These are phyloP conservation scores for Babyrousa celebensis DNA, from an alignment of 2,797 vertebrate species.

Conservation along the genomic window DNA sequence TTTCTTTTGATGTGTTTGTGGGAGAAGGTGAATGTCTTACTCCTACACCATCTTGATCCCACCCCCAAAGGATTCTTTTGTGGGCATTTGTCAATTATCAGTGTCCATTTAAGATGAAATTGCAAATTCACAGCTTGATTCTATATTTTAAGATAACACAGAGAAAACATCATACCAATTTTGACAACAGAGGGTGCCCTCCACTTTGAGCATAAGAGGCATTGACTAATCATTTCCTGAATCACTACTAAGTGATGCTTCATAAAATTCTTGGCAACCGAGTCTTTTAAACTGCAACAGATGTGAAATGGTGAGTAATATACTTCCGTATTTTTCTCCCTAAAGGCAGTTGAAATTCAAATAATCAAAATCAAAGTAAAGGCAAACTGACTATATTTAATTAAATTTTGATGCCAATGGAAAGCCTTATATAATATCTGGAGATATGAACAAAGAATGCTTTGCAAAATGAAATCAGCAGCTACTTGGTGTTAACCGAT, in stretches of 20 bases:
- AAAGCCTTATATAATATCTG: slow-evolving; percentile 79
- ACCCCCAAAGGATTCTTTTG: not conserved
- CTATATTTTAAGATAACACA: slow-evolving; percentile 42
- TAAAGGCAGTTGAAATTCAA: slow-evolving; percentile 85
- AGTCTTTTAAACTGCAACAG: slow-evolving; percentile 87
- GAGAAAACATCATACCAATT: slow-evolving; percentile 65
- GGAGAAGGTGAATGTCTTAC: too few relatives aligned
- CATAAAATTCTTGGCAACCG: slow-evolving; percentile 87
- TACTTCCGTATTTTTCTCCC: slow-evolving; percentile 84
- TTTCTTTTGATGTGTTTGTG: too few relatives aligned
- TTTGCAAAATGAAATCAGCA: slow-evolving; percentile 75
- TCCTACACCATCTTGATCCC: too few relatives aligned
- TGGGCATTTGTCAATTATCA: not conserved
- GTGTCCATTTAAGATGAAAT: slow-evolving; percentile 5
- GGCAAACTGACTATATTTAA: slow-evolving; percentile 81
- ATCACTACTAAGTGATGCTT: slow-evolving; percentile 87
- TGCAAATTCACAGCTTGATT: slow-evolving; percentile 34
- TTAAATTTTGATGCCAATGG: slow-evolving; percentile 78
- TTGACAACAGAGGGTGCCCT: slow-evolving; percentile 81
- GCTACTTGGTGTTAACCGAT: slow-evolving; percentile 58
- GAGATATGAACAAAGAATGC: slow-evolving; percentile 73
- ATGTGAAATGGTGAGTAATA: slow-evolving; percentile 87
- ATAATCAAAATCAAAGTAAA: slow-evolving; percentile 86
- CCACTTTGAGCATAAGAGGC: slow-evolving; percentile 69
- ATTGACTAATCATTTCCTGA: slow-evolving; percentile 82